Percentiles rank a stretch among this genome's conserved stretches.
Evolutionary conservation across 2,888 invertebrate genomes (phyloP).

Genomic region (Elmis aenea): DNA sequence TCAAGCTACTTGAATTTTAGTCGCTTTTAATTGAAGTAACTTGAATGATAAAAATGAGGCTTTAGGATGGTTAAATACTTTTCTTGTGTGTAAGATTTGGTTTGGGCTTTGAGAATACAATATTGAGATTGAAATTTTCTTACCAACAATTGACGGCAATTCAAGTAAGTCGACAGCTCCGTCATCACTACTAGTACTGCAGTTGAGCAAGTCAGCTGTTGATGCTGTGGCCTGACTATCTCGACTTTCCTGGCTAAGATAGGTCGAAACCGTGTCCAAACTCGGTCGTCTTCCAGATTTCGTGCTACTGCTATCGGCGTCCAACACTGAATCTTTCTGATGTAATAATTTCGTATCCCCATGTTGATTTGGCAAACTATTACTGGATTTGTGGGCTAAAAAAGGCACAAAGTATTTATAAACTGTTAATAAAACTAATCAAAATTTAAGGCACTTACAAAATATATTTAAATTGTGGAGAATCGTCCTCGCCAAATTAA

Average conservation of each 20-base stretch:
- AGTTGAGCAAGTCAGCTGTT: constrained; percentile 42
- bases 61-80: constrained; percentile 1
- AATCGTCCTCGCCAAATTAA: constrained; percentile 71
- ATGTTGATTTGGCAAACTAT: constrained; percentile 29
- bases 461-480: constrained; percentile 79
- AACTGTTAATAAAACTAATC: constrained; percentile 9
- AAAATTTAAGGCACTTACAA: constrained; percentile 44
- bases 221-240: constrained; percentile 52
- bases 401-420: constrained; percentile 1
- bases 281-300: constrained; percentile 75
- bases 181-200: constrained; percentile 39
- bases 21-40: not conserved
- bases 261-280: constrained; percentile 84
- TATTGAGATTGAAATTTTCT: constrained; percentile 8
- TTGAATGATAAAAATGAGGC: constrained; percentile 2
- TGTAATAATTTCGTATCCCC: constrained; percentile 34
- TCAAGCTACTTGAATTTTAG: too few species aligned
- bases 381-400: constrained; percentile 46
- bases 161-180: constrained; percentile 23
- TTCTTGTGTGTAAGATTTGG: constrained; percentile 1
- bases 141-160: constrained; percentile 41
- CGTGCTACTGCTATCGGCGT: constrained; percentile 66
- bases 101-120: not conserved
- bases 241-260: constrained; percentile 80
- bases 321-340: constrained; percentile 47